Percentiles rank a stretch among this genome's conserved stretches.
Conservation (phyloP, 2,113 vertebrate species). For the Pongo pygmaeus region DNA sequence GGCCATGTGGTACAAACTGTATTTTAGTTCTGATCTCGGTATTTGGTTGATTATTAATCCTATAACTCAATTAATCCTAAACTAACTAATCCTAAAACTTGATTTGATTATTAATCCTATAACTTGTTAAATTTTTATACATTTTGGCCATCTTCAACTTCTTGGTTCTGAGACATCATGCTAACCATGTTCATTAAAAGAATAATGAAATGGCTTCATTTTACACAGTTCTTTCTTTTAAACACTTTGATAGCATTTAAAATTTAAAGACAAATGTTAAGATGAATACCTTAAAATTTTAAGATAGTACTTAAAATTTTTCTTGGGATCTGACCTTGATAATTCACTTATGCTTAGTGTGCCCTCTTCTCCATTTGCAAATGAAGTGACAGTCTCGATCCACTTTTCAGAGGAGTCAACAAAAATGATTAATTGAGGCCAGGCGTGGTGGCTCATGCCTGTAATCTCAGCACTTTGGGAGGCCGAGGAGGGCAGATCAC, state of each 20-base stretch:
- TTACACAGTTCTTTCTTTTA: neutral
- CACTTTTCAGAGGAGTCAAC: conserved; percentile 29
- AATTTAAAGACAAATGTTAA: too few relatives aligned
- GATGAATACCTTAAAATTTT: too few relatives aligned
- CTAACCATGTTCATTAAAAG: neutral
- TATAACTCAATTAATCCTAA: neutral
- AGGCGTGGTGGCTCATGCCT: too few relatives aligned
- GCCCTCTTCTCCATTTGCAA: conserved; percentile 31
- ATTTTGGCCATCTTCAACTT: neutral
- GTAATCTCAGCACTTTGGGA: too few relatives aligned
- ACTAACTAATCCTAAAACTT: neutral
- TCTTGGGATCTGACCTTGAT: conserved; percentile 28
- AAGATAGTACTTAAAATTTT: neutral
- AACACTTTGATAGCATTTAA: neutral
- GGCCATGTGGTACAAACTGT: neutral
- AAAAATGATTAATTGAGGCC: conserved; percentile 37
- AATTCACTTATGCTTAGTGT: conserved; percentile 43
- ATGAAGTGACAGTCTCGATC: conserved; percentile 35
- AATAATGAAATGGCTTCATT: neutral
- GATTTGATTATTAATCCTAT: neutral
- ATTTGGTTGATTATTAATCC: neutral
- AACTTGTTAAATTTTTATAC: neutral
- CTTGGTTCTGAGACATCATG: neutral
- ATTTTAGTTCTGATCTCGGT: neutral
- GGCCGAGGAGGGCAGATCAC: too few relatives aligned